phyloP scores from a whole-genome alignment of 2,888 invertebrate genomes.

The Leucozona laternaria region DNA sequence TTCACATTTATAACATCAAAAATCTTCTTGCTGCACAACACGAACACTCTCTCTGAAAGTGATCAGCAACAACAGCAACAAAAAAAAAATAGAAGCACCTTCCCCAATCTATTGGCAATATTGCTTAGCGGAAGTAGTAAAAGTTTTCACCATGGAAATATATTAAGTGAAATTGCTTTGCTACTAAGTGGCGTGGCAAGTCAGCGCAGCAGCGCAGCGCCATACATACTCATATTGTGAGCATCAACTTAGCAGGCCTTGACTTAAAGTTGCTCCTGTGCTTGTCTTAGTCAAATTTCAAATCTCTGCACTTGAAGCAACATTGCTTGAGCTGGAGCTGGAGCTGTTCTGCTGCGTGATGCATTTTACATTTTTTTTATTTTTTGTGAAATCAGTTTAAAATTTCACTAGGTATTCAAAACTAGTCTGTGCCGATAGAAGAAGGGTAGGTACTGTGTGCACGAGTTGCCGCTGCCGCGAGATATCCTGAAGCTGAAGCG shows the following conservation, averaged over 20 bases:
- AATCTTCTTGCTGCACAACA: constrained; percentile 28
- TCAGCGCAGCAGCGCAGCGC: constrained; percentile 36
- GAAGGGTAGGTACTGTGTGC: background rate
- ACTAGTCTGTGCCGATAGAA: constrained; percentile 53
- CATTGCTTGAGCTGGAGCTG: background rate
- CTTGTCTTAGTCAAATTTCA: constrained; percentile 44
- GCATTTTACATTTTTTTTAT: constrained; percentile 43
- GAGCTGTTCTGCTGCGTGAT: constrained; percentile 26
- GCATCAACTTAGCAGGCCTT: constrained; percentile 22
- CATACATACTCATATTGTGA: background rate
- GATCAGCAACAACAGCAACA: too few relatives aligned
- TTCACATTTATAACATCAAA: constrained; percentile 25
- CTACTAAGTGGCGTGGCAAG: constrained; percentile 69
- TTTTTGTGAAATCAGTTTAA: constrained; percentile 66
- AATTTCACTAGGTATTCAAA: constrained; percentile 70
- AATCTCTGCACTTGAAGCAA: constrained; percentile 43
- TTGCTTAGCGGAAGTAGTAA: constrained; percentile 71
- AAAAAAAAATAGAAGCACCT: constrained; percentile 34
- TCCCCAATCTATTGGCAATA: constrained; percentile 43
- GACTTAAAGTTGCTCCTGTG: constrained; percentile 44
- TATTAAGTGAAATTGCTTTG: constrained; percentile 71
- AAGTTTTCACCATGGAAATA: constrained; percentile 74
- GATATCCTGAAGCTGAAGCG: constrained; percentile 63
- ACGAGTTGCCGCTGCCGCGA: constrained; percentile 4
- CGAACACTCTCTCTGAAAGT: constrained; percentile 55